These are phyloP conservation scores for Misgurnus mizolepis DNA, from an alignment of 2,113 vertebrate genomes.

Conservation along the genomic window DNA sequence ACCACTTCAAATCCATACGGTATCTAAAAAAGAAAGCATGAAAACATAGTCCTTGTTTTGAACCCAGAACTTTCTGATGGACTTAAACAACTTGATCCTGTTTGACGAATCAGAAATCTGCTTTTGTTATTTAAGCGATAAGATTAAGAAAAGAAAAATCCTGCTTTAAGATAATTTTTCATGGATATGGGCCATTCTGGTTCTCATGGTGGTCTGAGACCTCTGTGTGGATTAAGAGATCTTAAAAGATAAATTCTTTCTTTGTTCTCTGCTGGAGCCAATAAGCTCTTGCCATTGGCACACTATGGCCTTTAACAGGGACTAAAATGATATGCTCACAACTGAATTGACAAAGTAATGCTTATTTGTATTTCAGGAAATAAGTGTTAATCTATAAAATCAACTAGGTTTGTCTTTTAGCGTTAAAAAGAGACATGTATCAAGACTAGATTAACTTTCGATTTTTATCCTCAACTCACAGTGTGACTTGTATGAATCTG, in stretches of 20 bases:
- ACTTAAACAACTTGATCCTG: no score
- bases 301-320: conserved; percentile 1
- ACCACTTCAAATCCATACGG: conserved; percentile 8
- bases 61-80: no score
- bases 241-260: conserved; percentile 42
- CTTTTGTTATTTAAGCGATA: conserved; percentile 18
- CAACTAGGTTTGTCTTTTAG: background rate
- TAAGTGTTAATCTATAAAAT: background rate
- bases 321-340: background rate
- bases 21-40: conserved; percentile 30
- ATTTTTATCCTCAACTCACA: conserved; percentile 34
- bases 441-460: background rate
- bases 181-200: conserved; percentile 6
- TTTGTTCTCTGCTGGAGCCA: conserved; percentile 41
- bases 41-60: no score
- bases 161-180: conserved; percentile 34
- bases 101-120: background rate
- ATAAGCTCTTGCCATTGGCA: conserved; percentile 21
- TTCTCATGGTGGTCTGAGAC: conserved; percentile 40
- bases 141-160: conserved; percentile 36
- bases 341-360: background rate
- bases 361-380: background rate
- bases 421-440: background rate
- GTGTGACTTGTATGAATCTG: conserved; percentile 44
- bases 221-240: conserved; percentile 34